Conservation (phyloP, 2,797 vertebrate genomes). For the Pseudocheirus occidentalis region DNA sequence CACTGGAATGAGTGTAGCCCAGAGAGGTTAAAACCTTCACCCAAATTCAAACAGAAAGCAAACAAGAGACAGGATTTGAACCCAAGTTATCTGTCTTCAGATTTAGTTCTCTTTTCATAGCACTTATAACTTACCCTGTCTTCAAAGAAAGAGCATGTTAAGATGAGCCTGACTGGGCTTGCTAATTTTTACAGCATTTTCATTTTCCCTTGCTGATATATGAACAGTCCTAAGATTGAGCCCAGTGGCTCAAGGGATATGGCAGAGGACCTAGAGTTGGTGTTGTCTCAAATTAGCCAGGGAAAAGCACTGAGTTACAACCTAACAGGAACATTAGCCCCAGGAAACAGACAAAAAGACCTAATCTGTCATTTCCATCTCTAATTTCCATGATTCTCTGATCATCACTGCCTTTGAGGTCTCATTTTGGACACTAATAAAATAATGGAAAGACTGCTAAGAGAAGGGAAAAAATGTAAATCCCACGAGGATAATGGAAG, state of each 20-base stretch:
- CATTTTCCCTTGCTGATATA: slow-evolving; percentile 57
- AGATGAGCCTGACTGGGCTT: slow-evolving; percentile 46
- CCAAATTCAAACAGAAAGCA: background rate
- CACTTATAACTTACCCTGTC: background rate
- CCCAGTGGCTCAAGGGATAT: slow-evolving; percentile 55
- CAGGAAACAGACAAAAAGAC: slow-evolving; percentile 77
- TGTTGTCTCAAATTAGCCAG: slow-evolving; percentile 66
- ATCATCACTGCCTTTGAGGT: slow-evolving; percentile 70
- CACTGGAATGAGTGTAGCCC: background rate
- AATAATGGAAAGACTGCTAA: slow-evolving; percentile 71
- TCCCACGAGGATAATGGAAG: slow-evolving; percentile 63
- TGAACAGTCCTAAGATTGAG: slow-evolving; percentile 66
- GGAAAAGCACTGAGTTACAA: slow-evolving; percentile 45
- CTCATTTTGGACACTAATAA: slow-evolving; percentile 75
- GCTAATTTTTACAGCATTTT: slow-evolving; percentile 7
- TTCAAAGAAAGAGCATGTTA: slow-evolving; percentile 40
- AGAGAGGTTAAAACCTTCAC: background rate
- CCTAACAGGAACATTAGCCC: slow-evolving; percentile 72
- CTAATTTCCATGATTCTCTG: slow-evolving; percentile 79
- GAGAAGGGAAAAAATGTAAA: background rate
- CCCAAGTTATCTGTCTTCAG: background rate
- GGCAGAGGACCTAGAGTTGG: slow-evolving; percentile 9
- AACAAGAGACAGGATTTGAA: background rate
- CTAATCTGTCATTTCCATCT: slow-evolving; percentile 78
- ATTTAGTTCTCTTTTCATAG: background rate